phyloP scores from a whole-genome alignment of 2,113 vertebrate species.

The Atlantisia rogersi region DNA sequence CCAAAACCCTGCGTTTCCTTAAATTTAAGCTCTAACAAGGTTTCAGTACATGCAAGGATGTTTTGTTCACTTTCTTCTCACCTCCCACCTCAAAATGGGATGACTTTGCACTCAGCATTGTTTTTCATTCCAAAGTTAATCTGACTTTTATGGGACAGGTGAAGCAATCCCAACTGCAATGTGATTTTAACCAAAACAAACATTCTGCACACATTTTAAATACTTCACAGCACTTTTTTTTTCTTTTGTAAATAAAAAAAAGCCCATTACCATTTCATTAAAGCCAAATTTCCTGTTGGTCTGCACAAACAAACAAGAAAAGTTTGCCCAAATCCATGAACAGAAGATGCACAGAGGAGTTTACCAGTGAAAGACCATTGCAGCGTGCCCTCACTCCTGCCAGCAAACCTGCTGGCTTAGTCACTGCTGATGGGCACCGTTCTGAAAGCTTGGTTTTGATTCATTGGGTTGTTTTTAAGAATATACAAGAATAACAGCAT shows the following conservation, averaged over 20 bases:
- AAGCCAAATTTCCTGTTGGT: background rate
- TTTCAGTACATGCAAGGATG: background rate
- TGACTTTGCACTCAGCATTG: background rate
- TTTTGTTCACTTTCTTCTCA: background rate
- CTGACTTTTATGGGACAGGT: background rate
- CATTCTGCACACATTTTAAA: background rate
- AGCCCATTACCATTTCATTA: background rate
- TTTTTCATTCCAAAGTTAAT: background rate
- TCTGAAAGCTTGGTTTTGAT: background rate
- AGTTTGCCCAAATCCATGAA: background rate
- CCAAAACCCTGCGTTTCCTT: background rate
- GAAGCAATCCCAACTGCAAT: background rate
- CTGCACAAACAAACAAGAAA: background rate
- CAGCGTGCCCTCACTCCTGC: background rate
- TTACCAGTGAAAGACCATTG: accelerated
- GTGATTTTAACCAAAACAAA: background rate
- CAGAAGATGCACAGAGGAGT: background rate
- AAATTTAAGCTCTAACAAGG: background rate
- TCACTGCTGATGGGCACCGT: background rate
- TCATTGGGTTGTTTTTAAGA: background rate
- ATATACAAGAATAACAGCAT: background rate
- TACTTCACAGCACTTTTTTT: background rate
- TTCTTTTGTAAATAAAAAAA: background rate
- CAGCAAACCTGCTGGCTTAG: background rate
- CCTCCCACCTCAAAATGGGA: background rate